Base-by-base conservation (phyloP, 2,888 invertebrate species). In the Panzeria rudis region DNA sequence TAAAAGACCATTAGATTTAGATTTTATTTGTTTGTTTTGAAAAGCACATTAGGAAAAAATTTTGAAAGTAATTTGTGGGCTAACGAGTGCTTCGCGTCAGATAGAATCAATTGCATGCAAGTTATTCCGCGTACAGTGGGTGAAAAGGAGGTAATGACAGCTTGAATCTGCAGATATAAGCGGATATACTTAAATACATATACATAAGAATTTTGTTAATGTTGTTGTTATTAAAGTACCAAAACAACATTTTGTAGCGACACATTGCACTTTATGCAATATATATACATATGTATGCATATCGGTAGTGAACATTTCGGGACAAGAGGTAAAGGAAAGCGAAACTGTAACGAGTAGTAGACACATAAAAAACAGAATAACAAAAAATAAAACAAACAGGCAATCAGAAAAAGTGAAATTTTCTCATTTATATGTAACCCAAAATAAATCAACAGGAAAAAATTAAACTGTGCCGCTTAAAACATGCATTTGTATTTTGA, bases 131-230 rank as follows among this genome's bases (percentile, higher is more conserved):
- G 69, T 71, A 84, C 84, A 84, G 84, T 84, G 85, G 85, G 85
- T 82, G 85, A 79, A 71, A 64, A 75, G 79, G 44, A 85, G 82
- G 73, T 85, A 82, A 78, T 82, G 85, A 79, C 82, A 76, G 85
- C 73, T 82, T 61, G 54, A 77, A 72, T 66, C 64, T 83, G 47
- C 38, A 41, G 15, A 82, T 23, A 32, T 25, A 44, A 76, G 32
- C 47, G 64, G 44, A 59, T 29, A 73, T 20, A 13, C 11, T 7
- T 17, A 32, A 9, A 56, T 32, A 6, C 54, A 54, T 11, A 52
- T 2, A 1, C 54, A 17, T 66, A 72, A 72, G 61, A 64, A 69
- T 72, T 64, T 72, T 9, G 44, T 76, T 64, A 38, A 54, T 78
- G 56, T n/a, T 68, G 32, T 69, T 68, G n/a, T 23, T 50, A 47